Percentiles rank a stretch among this genome's conserved stretches.
Evolutionary conservation across 1,140 invertebrate genomes (phyloP).

Genomic region (Zaprionus ghesquierei): DNA sequence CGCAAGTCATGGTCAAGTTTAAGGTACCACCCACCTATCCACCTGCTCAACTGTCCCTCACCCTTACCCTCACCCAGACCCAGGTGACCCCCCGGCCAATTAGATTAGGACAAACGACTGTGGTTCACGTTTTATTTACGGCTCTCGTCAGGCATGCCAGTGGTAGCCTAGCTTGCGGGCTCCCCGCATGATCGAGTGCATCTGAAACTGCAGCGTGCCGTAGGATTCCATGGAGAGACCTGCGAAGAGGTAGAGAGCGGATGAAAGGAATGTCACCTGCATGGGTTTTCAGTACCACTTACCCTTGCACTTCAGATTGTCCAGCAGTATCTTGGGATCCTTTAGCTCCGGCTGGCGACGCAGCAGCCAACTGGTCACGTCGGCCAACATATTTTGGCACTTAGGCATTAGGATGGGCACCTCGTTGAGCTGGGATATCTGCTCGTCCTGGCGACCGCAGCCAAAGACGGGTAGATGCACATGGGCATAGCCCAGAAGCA

Average conservation of each 20-base stretch:
- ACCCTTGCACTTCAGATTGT: slow-evolving; percentile 73
- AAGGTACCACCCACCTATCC: slow-evolving; percentile 35
- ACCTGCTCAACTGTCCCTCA: background rate
- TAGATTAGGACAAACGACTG: slow-evolving; percentile 72
- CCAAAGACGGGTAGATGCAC: slow-evolving; percentile 78
- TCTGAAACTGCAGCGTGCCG: slow-evolving; percentile 56
- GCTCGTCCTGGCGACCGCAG: slow-evolving; percentile 14
- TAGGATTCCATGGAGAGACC: slow-evolving; percentile 65
- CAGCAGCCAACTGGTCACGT: slow-evolving; percentile 72
- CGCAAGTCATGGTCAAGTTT: slow-evolving; percentile 77
- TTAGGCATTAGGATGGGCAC: slow-evolving; percentile 72
- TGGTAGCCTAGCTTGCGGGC: slow-evolving; percentile 60
- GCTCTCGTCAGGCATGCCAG: slow-evolving; percentile 56
- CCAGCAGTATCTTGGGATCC: slow-evolving; percentile 72
- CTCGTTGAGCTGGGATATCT: slow-evolving; percentile 12
- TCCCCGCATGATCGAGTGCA: slow-evolving; percentile 55
- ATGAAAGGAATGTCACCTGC: background rate
- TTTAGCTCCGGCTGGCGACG: slow-evolving; percentile 74
- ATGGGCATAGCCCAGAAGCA: slow-evolving; percentile 75
- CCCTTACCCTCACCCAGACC: background rate
- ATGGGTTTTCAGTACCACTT: background rate
- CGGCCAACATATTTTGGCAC: slow-evolving; percentile 68
- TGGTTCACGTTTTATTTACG: slow-evolving; percentile 66
- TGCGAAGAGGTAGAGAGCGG: background rate
- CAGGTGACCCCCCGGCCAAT: slow-evolving; percentile 40